phyloP scores from a whole-genome alignment of 2,797 vertebrate species.

The Peromyscus attwateri region DNA sequence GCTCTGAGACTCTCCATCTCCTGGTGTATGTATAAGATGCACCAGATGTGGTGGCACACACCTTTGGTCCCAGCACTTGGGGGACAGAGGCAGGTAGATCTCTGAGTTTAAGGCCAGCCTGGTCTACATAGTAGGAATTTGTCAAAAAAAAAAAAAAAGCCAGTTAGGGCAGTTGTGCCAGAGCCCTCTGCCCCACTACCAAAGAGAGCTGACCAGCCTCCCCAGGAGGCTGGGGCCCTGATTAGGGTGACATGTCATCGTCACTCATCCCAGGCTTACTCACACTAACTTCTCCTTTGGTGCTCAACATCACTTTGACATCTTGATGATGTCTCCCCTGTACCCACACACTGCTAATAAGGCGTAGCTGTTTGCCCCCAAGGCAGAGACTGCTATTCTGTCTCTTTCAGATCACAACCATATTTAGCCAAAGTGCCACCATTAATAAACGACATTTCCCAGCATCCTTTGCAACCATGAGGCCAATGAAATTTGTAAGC shows the following conservation, averaged over 20 bases:
- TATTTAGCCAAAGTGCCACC: not conserved
- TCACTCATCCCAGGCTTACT: not conserved
- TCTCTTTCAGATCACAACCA: not conserved
- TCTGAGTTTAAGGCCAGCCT: not conserved
- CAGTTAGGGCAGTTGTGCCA: not conserved
- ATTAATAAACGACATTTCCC: not conserved
- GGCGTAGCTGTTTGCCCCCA: not conserved
- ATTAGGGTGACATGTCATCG: not conserved
- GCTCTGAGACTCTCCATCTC: not conserved
- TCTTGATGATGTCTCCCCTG: not conserved
- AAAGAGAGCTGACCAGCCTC: not conserved
- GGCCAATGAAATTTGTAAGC: not conserved
- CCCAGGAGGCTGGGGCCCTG: rapidly evolving
- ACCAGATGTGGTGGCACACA: not conserved
- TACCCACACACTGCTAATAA: not conserved
- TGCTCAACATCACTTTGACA: not conserved
- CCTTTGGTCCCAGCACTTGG: not conserved
- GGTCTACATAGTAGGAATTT: not conserved
- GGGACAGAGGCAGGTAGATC: not conserved
- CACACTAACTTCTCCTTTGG: not conserved
- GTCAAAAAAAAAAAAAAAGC: not conserved
- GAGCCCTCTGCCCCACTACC: not conserved
- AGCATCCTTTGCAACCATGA: not conserved
- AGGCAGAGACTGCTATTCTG: not conserved
- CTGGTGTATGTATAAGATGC: not conserved